These are phyloP conservation scores for Crepidodera aurea DNA, from an alignment of 2,888 invertebrate genomes.

Conservation along the genomic window DNA sequence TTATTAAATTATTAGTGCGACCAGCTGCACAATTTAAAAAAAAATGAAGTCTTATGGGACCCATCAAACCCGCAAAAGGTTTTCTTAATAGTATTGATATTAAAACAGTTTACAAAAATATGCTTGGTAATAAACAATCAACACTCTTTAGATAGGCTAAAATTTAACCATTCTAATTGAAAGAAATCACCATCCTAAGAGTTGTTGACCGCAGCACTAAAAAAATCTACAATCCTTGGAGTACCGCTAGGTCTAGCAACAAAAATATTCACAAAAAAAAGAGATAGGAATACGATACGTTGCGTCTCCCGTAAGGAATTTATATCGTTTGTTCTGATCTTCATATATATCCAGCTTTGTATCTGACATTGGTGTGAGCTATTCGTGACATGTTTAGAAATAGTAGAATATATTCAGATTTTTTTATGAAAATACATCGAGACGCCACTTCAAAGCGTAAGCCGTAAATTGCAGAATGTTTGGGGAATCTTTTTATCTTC, in stretches of 20 bases:
- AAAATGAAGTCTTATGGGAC: no score
- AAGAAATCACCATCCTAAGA: no score
- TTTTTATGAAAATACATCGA: slow-evolving; percentile 2
- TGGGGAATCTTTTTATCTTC: slow-evolving; percentile 5
- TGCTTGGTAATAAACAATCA: no score
- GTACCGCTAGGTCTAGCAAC: not conserved
- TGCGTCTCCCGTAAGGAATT: slow-evolving; percentile 10
- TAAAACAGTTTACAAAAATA: no score
- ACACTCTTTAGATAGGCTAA: no score
- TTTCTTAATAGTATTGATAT: no score
- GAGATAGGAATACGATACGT: not conserved
- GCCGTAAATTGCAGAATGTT: slow-evolving; percentile 1
- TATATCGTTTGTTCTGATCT: slow-evolving; percentile 24
- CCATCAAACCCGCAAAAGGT: no score
- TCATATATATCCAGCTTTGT: slow-evolving; percentile 18
- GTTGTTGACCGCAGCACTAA: no score
- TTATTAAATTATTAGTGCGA: no score
- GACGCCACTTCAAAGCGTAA: slow-evolving; percentile 1
- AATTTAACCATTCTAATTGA: no score
- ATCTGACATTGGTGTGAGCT: slow-evolving; percentile 18
- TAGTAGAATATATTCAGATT: slow-evolving; percentile 22
- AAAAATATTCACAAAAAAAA: not conserved
- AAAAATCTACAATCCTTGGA: no score
- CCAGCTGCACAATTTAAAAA: no score
- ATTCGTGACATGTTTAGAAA: slow-evolving; percentile 25